Base-by-base conservation (phyloP, 2,113 vertebrate species). In the Sinocyclocheilus anshuiensis region DNA sequence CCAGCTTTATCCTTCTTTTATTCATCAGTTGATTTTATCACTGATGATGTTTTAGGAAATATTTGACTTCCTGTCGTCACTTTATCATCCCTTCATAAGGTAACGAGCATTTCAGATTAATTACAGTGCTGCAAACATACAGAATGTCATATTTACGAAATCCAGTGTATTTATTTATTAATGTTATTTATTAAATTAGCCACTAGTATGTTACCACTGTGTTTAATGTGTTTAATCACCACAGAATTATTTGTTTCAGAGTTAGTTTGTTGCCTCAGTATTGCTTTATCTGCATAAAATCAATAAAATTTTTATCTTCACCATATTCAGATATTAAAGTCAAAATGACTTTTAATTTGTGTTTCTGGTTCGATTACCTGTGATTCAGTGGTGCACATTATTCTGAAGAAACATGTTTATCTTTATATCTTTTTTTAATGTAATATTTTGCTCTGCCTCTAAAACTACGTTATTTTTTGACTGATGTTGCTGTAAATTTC, bases 161-260 rank as follows among this genome's bases (percentile, higher is more conserved):
- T 69, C 48, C 36, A 4, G 12, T 84, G 29, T 55, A 57, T 59
- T 45, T 80, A 80, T 81, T 57, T 84, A 83, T 83, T n/a, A 3
- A 29, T 83, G 81, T 83, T 83, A 83, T 83, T 83, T 83, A 83
- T 83, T 83, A 36, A 83, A 53, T 67, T 11, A 16, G 33, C 79
- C 59, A 81, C 79, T 81, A 20, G 22, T 55, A 12, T 11, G 45
- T 48, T 15, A 18, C 24, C 61, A 71, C 65, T 29, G 80, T 82
- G n/a, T 81, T 24, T 81, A 65, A 63, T n/a, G 26, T 59, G 6
- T 59, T 39, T 24, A 76, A 29, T 18, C 39, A 6, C 36, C 39
- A 13, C 42, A 48, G 22, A 24, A 26, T 6, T 11, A 16, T 12
- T 24, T 76, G 22, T 57, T 24, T 48, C 39, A 75, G 36, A 71